These are phyloP conservation scores for Glomeris maerens DNA, from an alignment of 1,140 invertebrate genomes.

Conservation along the genomic window DNA sequence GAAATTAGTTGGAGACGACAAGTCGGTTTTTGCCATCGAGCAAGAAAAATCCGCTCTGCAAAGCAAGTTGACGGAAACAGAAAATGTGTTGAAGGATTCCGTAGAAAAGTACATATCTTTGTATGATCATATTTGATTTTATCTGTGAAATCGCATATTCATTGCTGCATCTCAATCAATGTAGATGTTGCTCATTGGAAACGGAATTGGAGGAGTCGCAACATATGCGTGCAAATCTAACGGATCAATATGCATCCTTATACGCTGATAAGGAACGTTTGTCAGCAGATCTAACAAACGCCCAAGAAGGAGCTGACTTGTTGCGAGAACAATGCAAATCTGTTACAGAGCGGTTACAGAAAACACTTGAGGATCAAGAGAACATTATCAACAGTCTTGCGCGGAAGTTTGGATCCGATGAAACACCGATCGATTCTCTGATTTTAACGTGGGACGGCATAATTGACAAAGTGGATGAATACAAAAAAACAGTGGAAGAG, in stretches of 20 bases:
- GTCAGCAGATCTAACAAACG: too few relatives aligned
- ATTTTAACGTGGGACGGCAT: not conserved
- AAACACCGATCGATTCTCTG: not conserved
- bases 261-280: too few relatives aligned
- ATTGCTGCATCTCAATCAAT: too few relatives aligned
- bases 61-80: constrained; percentile 20
- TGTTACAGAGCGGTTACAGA: not conserved
- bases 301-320: not conserved
- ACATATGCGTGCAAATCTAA: too few relatives aligned
- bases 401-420: not conserved
- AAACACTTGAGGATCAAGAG: not conserved
- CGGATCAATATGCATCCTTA: too few relatives aligned
- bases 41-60: constrained; percentile 21
- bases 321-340: not conserved
- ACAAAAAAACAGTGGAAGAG: not conserved
- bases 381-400: not conserved
- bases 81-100: too few relatives aligned
- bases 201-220: too few relatives aligned
- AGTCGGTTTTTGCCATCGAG: constrained; percentile 16
- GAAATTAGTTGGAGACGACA: constrained; percentile 14
- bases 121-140: too few relatives aligned
- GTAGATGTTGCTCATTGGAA: too few relatives aligned
- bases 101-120: too few relatives aligned
- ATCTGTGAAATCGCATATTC: too few relatives aligned
- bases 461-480: not conserved